These are phyloP conservation scores for Metopia argyrocephala DNA, from an alignment of 2,888 invertebrate genomes.

Conservation along the genomic window DNA sequence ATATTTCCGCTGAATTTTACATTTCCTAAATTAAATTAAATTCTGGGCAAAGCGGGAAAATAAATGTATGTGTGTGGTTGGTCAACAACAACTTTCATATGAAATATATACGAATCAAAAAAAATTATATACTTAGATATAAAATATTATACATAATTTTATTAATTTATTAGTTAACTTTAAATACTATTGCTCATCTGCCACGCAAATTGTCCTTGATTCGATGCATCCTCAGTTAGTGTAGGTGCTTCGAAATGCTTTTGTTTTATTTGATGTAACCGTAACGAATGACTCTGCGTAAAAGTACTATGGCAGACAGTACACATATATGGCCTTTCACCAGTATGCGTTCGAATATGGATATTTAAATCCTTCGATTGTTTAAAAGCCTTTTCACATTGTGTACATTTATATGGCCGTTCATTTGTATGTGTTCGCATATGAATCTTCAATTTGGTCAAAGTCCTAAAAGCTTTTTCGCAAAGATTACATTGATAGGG, in stretches of 20 bases:
- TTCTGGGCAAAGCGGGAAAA: too few species aligned
- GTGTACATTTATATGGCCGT: conserved; percentile 82
- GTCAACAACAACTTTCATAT: too few species aligned
- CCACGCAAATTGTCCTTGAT: too few species aligned
- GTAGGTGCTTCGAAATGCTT: conserved; percentile 45
- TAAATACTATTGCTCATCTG: conserved; percentile 25
- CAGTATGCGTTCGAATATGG: conserved; percentile 76
- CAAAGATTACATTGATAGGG: conserved; percentile 71
- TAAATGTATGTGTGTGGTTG: too few species aligned
- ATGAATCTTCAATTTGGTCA: conserved; percentile 82
- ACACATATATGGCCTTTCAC: conserved; percentile 60
- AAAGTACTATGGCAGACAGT: conserved; percentile 55
- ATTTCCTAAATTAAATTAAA: too few species aligned
- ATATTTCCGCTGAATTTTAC: too few species aligned
- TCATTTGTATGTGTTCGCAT: conserved; percentile 81
- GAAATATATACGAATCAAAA: too few species aligned
- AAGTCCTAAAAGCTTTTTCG: conserved; percentile 81
- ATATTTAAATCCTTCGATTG: conserved; percentile 86
- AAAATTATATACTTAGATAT: too few species aligned
- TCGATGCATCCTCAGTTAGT: neutral
- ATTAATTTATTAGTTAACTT: neutral
- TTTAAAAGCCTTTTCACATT: conserved; percentile 81
- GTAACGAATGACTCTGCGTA: conserved; percentile 53
- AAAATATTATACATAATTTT: too few species aligned
- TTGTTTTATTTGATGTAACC: conserved; percentile 54